Base-by-base conservation (phyloP, 2,797 vertebrate species). In the Melopsittacus undulatus region DNA sequence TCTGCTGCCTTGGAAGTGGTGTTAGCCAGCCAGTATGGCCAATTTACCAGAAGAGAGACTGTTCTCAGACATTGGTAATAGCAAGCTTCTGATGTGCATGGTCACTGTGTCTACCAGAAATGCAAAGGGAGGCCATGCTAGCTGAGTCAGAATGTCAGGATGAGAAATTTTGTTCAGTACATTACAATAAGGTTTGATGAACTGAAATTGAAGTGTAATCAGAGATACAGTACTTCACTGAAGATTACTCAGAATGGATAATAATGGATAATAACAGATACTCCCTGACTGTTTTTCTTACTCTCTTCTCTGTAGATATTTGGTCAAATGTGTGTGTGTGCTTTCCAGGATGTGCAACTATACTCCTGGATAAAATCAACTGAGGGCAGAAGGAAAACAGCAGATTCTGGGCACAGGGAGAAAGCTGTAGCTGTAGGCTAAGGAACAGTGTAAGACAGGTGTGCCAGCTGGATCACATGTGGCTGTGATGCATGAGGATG, bases 291-390 rank as follows among this genome's bases (percentile, higher is more conserved):
- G 11, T 64, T 92, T 95, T 87, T 73, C 62, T 59, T 76, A 27
- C 23, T 75, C 5, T 48, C 22, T 62, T 87, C 40, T 74, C 22
- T 76, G 30, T 62, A 87, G 92, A 82, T 95, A 86, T 5, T 90
- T 93, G 63, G 74, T 95, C 87, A 91, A 90, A 76, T 92, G 57
- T 82, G 63, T 90, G n/a, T 75, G 40, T 59, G 24, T 32, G 18
- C 26, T 83, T 83, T 92, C 57, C 34, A 45, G 57, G 27, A 10
- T 3, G 3, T 68, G n/a, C 24, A 75, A 5, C 45, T 36, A 4
- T 76, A 29, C 30, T 43, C 19, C 51, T 68, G n/a, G 23, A 32
- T 6, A 16, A 30, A 63, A 89, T 90, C 57, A 81, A 1, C 1
- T 2, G 4, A 57, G 46, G 32, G 10, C 27, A 54, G 38, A 75